Conservation (phyloP, 2,888 invertebrate species). For the Tortricodes alternella region DNA sequence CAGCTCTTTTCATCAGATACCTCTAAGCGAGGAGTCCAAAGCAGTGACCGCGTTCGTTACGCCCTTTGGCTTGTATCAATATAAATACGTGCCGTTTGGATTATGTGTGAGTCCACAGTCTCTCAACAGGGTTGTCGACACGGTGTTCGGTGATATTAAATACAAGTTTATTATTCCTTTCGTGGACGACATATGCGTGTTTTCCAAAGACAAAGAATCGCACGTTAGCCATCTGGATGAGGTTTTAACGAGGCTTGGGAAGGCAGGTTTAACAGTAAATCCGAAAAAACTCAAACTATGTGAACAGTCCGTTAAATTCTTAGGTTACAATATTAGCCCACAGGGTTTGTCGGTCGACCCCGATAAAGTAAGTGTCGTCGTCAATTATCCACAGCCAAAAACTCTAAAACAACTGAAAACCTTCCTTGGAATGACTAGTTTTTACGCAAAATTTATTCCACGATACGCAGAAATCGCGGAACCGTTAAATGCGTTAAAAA, state of each 20-base stretch:
- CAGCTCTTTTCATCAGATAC: slow-evolving; percentile 8
- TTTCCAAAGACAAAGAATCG: slow-evolving; percentile 11
- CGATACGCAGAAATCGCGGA: slow-evolving; percentile 13
- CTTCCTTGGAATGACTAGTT: slow-evolving; percentile 25
- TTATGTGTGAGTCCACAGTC: slow-evolving; percentile 13
- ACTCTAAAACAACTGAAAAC: slow-evolving; percentile 22
- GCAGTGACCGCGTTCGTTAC: slow-evolving; percentile 2
- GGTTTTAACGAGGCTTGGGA: background rate
- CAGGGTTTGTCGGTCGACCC: slow-evolving; percentile 1
- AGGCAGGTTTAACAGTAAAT: slow-evolving; percentile 11
- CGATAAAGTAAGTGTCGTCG: slow-evolving; percentile 8
- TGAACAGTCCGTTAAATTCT: slow-evolving; percentile 6
- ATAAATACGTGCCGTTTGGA: slow-evolving; percentile 8
- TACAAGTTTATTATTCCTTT: slow-evolving; percentile 18
- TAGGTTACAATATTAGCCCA: slow-evolving; percentile 8
- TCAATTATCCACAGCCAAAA: slow-evolving; percentile 9
- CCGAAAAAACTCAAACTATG: slow-evolving; percentile 8
- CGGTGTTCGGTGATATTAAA: slow-evolving; percentile 7
- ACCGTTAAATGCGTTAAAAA: slow-evolving; percentile 10
- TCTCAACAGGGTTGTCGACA: slow-evolving; percentile 1
- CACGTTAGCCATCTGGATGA: slow-evolving; percentile 1
- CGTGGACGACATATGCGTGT: slow-evolving; percentile 10
- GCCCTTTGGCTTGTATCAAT: slow-evolving; percentile 3
- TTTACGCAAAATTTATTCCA: slow-evolving; percentile 21
- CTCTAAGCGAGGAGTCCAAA: slow-evolving; percentile 1